Evolutionary conservation across 2,113 vertebrate species (phyloP), one percentile per base, ranked within the genome.

Genomic region (Cebus imitator): DNA sequence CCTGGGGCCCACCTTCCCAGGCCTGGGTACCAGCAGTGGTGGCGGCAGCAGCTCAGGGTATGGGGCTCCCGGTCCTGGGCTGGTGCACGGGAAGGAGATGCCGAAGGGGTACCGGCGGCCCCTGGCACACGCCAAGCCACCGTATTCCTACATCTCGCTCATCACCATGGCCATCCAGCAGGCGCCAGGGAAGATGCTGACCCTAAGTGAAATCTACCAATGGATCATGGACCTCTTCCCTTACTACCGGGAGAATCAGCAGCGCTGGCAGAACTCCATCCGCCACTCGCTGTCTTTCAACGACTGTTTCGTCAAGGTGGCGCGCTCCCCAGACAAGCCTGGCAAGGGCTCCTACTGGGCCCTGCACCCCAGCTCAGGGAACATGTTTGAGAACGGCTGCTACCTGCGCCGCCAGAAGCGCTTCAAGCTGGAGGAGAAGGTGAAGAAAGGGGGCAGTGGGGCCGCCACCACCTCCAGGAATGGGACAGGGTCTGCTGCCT

Each of bases 201-300:
- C 99, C 1, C 98, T 99, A 90, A 99, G 99, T 1, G 99, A 99
- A 98, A 99, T 99, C 98, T 99, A 99, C 98, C 99, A 99, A 97
- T 99, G 99, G 99, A 99, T 99, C 98, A 99, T 99, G 99, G 99
- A 99, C 98, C 99, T 99, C 94, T 99, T 99, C 98, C 99, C 99
- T 0, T 99, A 99, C 98, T 99, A 99, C 96, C 98, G 99, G 0
- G 99, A 99, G 98, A 99, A 99, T 98, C 99, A 99, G 98, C 99
- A 99, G 97, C 99, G 99, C 81, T 99, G 99, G 99, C 99, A 99
- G 98, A 99, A 99, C 98, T 99, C 99, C 92, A 99, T 99, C 97
- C 99, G 99, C 89, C 99, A 99, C 97, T 99, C 99, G 2, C 99
- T 99, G 17, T 99, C 99, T 94, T 99, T 99, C 98, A 99, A 99